Percentiles rank a stretch among this genome's conserved stretches.
Evolutionary conservation across 2,113 vertebrate genomes (phyloP).

Genomic region (Diadophis punctatus): DNA sequence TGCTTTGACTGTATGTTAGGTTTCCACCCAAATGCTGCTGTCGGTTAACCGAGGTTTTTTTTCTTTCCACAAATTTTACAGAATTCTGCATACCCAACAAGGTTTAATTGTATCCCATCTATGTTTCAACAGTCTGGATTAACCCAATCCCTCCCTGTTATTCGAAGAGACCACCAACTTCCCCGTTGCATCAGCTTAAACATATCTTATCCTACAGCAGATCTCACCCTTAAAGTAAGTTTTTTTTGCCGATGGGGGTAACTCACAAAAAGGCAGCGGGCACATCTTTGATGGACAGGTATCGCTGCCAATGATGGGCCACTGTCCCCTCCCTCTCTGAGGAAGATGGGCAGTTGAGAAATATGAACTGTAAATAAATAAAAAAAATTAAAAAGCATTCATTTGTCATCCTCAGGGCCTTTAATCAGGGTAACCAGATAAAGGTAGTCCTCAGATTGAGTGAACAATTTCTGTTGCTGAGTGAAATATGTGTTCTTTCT

Average conservation of each 20-base stretch:
- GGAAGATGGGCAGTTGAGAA: background rate
- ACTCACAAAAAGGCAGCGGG: accelerated
- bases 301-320: background rate
- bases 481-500: too few relatives aligned
- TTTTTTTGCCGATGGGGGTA: background rate
- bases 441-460: background rate
- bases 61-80: background rate
- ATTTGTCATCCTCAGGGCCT: background rate
- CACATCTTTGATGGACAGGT: background rate
- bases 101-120: background rate
- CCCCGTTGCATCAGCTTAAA: slow-evolving; percentile 91
- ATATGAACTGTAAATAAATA: background rate
- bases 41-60: background rate
- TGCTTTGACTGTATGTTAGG: background rate
- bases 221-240: slow-evolving; percentile 94
- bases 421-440: background rate
- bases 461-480: too few relatives aligned
- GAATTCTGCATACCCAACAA: background rate
- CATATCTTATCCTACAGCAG: slow-evolving; percentile 89
- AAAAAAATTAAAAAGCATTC: background rate
- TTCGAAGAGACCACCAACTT: slow-evolving; percentile 90
- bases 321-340: background rate
- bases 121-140: slow-evolving; percentile 73
- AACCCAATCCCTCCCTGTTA: slow-evolving; percentile 89
- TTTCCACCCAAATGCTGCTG: background rate